Conservation (phyloP, 1,140 invertebrate species). For the Bombus balteatus region DNA sequence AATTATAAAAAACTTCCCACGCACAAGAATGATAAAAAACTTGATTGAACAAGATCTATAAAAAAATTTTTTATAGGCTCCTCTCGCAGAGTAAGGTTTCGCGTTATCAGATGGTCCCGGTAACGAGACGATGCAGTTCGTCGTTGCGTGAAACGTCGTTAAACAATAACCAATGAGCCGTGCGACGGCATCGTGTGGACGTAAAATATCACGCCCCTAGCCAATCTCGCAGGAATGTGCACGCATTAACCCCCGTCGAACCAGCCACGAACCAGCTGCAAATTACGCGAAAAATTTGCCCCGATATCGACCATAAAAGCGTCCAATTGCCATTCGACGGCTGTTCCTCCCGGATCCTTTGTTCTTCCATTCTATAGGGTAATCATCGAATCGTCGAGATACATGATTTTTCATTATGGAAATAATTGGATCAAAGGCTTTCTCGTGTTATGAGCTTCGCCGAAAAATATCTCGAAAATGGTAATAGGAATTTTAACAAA, state of each 20-base stretch:
- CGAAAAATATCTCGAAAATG: neutral
- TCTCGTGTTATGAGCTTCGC: neutral
- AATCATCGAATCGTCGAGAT: neutral
- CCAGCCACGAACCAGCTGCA: neutral
- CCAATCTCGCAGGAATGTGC: conserved; percentile 17
- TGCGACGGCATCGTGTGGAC: conserved; percentile 49
- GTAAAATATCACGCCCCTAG: conserved; percentile 55
- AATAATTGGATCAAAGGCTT: neutral
- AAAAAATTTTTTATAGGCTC: neutral
- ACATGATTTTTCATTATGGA: neutral
- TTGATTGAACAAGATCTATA: too few species aligned
- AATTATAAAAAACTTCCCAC: too few species aligned
- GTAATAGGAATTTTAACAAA: too few species aligned
- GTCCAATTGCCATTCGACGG: neutral
- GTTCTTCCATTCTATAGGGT: neutral
- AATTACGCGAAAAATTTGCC: conserved; percentile 44
- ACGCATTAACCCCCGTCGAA: neutral
- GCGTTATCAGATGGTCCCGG: neutral
- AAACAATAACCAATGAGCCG: conserved; percentile 67
- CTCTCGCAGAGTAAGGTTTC: neutral
- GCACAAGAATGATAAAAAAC: neutral
- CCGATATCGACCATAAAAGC: neutral
- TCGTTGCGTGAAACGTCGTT: conserved; percentile 60
- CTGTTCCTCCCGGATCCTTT: neutral
- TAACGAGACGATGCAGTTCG: conserved; percentile 31